Base-by-base conservation (phyloP, 2,797 vertebrate genomes). In the Parauchenoglanis punctatus region DNA sequence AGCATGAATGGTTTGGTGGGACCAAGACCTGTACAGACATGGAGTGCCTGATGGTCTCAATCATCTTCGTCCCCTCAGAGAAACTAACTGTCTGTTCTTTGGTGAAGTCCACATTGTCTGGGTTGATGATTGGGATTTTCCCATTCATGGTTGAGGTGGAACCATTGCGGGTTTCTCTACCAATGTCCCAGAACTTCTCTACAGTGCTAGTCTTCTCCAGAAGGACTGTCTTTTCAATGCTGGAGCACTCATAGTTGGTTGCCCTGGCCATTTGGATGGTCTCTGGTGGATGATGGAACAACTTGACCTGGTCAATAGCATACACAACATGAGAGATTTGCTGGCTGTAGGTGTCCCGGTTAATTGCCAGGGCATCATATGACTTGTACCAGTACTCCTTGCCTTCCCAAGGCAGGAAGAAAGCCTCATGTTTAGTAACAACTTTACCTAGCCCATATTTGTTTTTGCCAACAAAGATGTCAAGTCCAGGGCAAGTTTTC, bases 401-500 rank as follows among this genome's bases (percentile, higher is more conserved):
- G 0, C 96, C 96, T 83, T 96, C 92, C 92, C 93, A 95, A 18
- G 95, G 95, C 23, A 96, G 92, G 87, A 96, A 96, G 92, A 96
- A 96, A 25, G 95, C 94, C 72, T 95, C 89, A 1, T 96, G 93
- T 54, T 86, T 85, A 35, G 87, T 63, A 85, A 94, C 94, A 81
- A 96, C 94, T 89, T 96, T 96, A 35, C 96, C 95, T 7, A 96
- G 92, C 2, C 96, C 95, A 4, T 96, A 96, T 90, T 95, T 95
- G 91, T 96, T 96, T 63, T 95, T 95, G 15, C 95, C 95, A 40
- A 96, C 95, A 0, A 93, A 96, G 88, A 94, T 93, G 54, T 93
- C 91, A 0, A 90, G 86, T 4, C 89, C 77, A 5, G 90, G 63
- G 82, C 95, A 96, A 31, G 95, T 96, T 68, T 90, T 93, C 81